Evolutionary conservation across 2,113 vertebrate genomes (phyloP).

Genomic region (Gopherus flavomarginatus): DNA sequence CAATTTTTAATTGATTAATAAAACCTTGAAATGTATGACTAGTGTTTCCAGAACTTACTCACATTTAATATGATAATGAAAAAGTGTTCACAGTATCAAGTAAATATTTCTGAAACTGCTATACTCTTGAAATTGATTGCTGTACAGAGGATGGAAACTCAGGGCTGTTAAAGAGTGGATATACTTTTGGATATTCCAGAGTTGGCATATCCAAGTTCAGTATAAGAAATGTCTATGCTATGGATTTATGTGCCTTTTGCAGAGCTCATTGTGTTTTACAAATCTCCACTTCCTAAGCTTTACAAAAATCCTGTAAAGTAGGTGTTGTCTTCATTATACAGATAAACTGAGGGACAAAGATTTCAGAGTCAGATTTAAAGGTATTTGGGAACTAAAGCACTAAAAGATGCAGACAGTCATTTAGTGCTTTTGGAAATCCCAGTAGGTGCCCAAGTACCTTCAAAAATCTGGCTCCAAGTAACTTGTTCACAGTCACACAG

Average conservation of each 20-base stretch:
- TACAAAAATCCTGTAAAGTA: not conserved
- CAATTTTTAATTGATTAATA: not conserved
- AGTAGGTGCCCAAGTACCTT: too few relatives aligned
- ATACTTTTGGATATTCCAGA: not conserved
- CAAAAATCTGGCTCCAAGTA: too few relatives aligned
- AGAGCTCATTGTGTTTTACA: not conserved
- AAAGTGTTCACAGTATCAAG: too few relatives aligned
- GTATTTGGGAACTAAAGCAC: too few relatives aligned
- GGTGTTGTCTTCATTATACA: not conserved
- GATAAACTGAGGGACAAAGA: not conserved
- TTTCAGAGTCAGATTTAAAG: not conserved
- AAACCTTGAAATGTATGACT: not conserved
- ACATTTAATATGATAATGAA: not conserved
- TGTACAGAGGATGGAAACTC: too few relatives aligned
- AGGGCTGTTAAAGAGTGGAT: too few relatives aligned
- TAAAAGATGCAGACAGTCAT: too few relatives aligned
- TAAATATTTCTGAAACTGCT: too few relatives aligned
- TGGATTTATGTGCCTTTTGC: not conserved
- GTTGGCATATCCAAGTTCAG: not conserved
- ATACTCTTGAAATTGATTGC: too few relatives aligned
- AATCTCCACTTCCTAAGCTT: not conserved
- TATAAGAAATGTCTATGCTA: not conserved
- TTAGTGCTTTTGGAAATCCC: too few relatives aligned
- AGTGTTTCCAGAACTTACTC: not conserved
- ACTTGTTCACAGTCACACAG: too few relatives aligned